Conservation (phyloP, 2,797 vertebrate genomes). For the Alca torda region DNA sequence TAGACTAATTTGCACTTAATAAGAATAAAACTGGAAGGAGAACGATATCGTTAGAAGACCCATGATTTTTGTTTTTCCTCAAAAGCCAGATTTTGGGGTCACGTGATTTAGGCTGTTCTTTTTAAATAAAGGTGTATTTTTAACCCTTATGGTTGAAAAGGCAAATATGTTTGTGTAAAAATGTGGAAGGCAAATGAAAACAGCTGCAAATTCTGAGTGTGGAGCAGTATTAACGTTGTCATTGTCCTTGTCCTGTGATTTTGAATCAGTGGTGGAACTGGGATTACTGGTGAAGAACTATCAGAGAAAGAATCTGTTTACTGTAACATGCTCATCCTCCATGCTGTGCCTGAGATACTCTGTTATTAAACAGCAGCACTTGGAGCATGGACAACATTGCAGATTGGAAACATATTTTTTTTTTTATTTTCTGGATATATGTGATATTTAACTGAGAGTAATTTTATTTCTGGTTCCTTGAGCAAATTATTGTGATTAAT, state of each 20-base stretch:
- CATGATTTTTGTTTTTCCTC: not conserved
- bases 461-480: not conserved
- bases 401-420: not conserved
- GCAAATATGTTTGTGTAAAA: not conserved
- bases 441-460: not conserved
- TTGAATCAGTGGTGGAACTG: not conserved
- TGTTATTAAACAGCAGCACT: not conserved
- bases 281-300: not conserved
- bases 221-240: not conserved
- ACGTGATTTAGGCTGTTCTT: not conserved
- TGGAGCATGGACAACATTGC: not conserved
- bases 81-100: not conserved
- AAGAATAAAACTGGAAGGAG: not conserved
- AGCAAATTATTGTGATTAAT: not conserved
- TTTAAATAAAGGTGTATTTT: not conserved
- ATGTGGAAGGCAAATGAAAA: not conserved
- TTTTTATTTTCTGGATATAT: not conserved
- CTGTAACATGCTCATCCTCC: not conserved
- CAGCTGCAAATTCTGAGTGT: not conserved
- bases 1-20: not conserved
- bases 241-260: not conserved
- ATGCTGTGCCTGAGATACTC: not conserved
- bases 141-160: not conserved
- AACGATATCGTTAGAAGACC: not conserved
- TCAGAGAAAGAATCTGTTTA: not conserved